Evolutionary conservation across 1,140 invertebrate genomes (phyloP).

Genomic region (Whitmania pigra): DNA sequence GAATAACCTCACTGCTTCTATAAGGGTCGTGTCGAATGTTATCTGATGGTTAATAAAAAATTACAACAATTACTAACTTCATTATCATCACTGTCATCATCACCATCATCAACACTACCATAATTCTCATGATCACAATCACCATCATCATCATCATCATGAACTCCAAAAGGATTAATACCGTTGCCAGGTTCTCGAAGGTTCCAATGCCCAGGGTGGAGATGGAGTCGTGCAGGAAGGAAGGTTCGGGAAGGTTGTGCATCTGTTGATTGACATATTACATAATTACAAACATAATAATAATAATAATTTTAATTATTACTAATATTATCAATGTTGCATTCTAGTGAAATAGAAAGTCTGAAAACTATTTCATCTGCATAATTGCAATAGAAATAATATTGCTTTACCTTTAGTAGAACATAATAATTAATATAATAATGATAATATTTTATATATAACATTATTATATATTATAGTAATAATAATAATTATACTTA

Average conservation of each 20-base stretch:
- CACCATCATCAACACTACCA: not conserved
- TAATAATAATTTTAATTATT: too few relatives aligned
- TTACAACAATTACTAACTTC: not conserved
- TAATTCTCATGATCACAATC: too few relatives aligned
- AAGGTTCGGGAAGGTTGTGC: conserved; percentile 82
- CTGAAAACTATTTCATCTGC: too few relatives aligned
- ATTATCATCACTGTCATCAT: not conserved
- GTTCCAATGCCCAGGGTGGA: conserved; percentile 82
- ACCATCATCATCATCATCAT: not conserved
- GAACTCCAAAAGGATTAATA: conserved; percentile 25
- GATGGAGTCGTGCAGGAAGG: conserved; percentile 74
- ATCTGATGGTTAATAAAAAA: conserved; percentile 43
- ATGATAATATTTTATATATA: too few relatives aligned
- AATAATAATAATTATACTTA: not conserved
- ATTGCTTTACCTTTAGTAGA: too few relatives aligned
- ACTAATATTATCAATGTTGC: too few relatives aligned
- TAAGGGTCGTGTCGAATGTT: conserved; percentile 79
- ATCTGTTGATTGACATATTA: conserved; percentile 53
- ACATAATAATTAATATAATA: not conserved
- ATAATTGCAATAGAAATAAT: too few relatives aligned
- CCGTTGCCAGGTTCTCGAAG: conserved; percentile 82
- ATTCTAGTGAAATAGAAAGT: too few relatives aligned
- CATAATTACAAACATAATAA: not conserved
- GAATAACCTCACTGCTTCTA: conserved; percentile 88
- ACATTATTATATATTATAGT: not conserved